Evolutionary conservation across 2,113 vertebrate genomes (phyloP).

Genomic region (Columba livia): DNA sequence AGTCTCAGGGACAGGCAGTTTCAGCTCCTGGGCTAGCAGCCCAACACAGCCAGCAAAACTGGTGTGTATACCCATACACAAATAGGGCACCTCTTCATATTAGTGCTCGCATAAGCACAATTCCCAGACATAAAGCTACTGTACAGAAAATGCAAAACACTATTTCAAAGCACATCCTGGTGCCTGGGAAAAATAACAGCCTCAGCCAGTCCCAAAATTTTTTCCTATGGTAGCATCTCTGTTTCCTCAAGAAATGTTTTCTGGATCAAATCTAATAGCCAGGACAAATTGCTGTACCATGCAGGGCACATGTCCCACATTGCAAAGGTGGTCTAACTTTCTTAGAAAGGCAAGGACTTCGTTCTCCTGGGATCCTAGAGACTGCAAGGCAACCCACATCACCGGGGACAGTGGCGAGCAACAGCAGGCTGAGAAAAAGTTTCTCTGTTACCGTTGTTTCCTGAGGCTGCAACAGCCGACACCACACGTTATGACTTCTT

Average conservation of each 20-base stretch:
- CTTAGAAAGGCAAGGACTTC: not conserved
- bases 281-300: not conserved
- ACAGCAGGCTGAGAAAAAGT: not conserved
- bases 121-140: not conserved
- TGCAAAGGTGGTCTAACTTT: not conserved
- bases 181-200: not conserved
- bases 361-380: not conserved
- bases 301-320: not conserved
- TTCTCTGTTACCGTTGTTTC: not conserved
- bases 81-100: not conserved
- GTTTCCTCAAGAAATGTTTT: not conserved
- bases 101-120: not conserved
- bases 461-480: not conserved
- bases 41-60: not conserved
- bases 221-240: not conserved
- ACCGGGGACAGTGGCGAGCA: not conserved
- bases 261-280: not conserved
- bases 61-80: fast-evolving
- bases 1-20: not conserved
- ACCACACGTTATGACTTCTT: not conserved
- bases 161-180: not conserved
- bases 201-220: not conserved
- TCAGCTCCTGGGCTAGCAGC: not conserved
- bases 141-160: not conserved
- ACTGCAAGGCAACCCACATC: not conserved